Conservation (phyloP, 2,888 invertebrate genomes). For the Brenthis ino region DNA sequence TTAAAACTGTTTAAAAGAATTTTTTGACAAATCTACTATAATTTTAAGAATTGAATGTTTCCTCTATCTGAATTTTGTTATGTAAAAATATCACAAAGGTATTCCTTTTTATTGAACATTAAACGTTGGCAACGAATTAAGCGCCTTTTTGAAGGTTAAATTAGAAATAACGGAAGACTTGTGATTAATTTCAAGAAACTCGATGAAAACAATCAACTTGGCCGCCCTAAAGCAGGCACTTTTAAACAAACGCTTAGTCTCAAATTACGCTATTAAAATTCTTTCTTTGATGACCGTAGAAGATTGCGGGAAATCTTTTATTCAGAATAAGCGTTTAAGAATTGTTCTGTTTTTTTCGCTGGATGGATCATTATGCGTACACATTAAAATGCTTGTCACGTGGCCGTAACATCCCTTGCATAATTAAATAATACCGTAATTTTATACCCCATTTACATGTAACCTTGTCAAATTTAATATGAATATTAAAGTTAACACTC, state of each 20-base stretch:
- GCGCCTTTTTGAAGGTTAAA: conserved; percentile 18
- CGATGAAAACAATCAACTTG: conserved; percentile 37
- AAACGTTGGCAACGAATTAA: neutral
- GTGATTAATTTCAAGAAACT: conserved; percentile 32
- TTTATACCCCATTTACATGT: conserved; percentile 15
- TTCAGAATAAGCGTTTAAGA: conserved; percentile 18
- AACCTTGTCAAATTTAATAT: conserved; percentile 8
- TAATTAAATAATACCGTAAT: conserved; percentile 15
- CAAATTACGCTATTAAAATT: conserved; percentile 36
- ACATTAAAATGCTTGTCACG: conserved; percentile 20
- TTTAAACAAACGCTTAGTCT: conserved; percentile 33
- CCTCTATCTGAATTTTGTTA: too few species aligned
- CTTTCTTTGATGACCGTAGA: conserved; percentile 28
- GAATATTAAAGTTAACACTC: neutral
- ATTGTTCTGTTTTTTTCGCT: conserved; percentile 19
- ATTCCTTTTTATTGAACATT: neutral
- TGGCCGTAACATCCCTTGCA: conserved; percentile 17
- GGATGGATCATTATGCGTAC: conserved; percentile 19
- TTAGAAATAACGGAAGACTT: conserved; percentile 22
- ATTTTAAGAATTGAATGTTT: neutral
- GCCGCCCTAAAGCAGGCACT: conserved; percentile 29
- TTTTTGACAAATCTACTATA: neutral
- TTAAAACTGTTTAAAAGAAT: neutral
- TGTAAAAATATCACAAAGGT: too few species aligned
- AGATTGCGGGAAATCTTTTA: conserved; percentile 26